A percentile compares a stretch with the other conserved stretches of the same genome.
Evolutionary conservation across 2,888 invertebrate genomes (phyloP).

Genomic region (Erebia palarica): DNA sequence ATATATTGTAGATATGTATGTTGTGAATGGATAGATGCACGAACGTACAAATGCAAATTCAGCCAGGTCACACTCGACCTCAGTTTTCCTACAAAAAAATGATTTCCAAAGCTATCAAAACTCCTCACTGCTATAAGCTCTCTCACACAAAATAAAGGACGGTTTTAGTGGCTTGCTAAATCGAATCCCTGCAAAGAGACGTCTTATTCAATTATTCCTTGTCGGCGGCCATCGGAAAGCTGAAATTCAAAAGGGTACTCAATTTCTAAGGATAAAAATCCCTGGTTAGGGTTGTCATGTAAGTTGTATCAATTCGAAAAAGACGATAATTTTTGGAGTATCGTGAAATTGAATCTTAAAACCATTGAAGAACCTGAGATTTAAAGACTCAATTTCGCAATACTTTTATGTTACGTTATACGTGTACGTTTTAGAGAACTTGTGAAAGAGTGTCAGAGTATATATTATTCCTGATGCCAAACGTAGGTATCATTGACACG

Average conservation of each 20-base stretch:
- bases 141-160: conserved; percentile 10
- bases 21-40: too few species aligned
- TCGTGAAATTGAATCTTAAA: too few species aligned
- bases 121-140: neutral
- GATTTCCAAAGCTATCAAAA: conserved; percentile 3
- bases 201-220: conserved; percentile 29
- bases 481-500: too few species aligned
- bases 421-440: too few species aligned
- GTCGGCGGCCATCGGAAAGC: conserved; percentile 22
- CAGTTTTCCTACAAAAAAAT: neutral
- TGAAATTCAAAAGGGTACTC: conserved; percentile 27
- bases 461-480: too few species aligned
- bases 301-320: neutral
- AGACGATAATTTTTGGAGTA: neutral
- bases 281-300: conserved; percentile 21
- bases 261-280: conserved; percentile 30
- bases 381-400: too few species aligned
- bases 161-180: conserved; percentile 21
- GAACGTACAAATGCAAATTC: too few species aligned
- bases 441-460: too few species aligned
- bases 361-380: too few species aligned
- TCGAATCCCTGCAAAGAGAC: conserved; percentile 18
- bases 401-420: too few species aligned
- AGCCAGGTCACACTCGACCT: too few species aligned
- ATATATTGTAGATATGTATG: too few species aligned